These are phyloP conservation scores for Lochmaea capreae DNA, from an alignment of 2,888 invertebrate species.

Conservation along the genomic window DNA sequence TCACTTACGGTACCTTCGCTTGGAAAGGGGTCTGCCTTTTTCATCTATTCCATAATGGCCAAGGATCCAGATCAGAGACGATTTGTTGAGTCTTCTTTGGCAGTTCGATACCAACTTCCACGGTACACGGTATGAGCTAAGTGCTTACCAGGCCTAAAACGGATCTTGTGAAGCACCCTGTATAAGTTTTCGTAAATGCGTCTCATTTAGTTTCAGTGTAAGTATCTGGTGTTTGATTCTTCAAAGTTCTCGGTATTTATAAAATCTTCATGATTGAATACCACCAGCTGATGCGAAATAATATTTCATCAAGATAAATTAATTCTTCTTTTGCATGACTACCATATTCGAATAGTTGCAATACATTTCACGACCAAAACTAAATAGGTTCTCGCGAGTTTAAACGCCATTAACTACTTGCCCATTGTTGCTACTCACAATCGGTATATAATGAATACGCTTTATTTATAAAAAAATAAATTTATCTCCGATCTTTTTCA, in stretches of 20 bases:
- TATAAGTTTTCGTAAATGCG: no score
- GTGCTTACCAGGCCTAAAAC: no score
- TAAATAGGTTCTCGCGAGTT: conserved; percentile 39
- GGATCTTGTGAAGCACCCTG: no score
- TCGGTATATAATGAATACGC: conserved; percentile 14
- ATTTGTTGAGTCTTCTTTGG: no score
- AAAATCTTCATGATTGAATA: not conserved
- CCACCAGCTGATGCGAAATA: conserved; percentile 10
- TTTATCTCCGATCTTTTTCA: conserved; percentile 2
- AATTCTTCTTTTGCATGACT: conserved; percentile 36
- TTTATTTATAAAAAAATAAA: not conserved
- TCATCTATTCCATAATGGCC: no score
- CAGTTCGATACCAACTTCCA: no score
- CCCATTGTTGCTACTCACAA: conserved; percentile 27
- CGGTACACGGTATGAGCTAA: no score
- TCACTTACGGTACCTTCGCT: no score
- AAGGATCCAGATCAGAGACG: no score
- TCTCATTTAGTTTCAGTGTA: not conserved
- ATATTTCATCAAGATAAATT: conserved; percentile 27
- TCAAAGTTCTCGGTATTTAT: not conserved
- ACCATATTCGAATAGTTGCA: conserved; percentile 11
- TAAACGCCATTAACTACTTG: conserved; percentile 29
- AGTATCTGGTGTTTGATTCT: not conserved
- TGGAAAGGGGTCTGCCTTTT: no score
- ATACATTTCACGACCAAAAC: conserved; percentile 10